Percentiles rank a stretch among this genome's conserved stretches.
Conservation (phyloP, 2,797 vertebrate genomes). For the Pangasius macronema region DNA sequence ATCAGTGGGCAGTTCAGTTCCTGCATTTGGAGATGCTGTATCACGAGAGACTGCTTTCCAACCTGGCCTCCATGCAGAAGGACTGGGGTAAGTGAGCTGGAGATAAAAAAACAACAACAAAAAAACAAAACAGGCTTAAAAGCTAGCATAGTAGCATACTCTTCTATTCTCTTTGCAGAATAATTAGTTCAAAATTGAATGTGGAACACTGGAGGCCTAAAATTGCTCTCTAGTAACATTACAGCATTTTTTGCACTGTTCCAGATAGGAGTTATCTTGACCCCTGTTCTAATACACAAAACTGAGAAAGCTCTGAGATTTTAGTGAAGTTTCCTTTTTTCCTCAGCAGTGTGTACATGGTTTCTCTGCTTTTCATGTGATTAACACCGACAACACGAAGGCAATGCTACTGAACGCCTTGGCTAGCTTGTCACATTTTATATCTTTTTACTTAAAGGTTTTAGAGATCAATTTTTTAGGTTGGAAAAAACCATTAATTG, state of each 20-base stretch:
- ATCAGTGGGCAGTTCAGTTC: constrained; percentile 91
- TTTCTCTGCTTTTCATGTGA: not conserved
- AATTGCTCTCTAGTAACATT: not conserved
- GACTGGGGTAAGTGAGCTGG: constrained; percentile 83
- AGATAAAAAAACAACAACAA: too few species aligned
- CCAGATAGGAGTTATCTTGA: not conserved
- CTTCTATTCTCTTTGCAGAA: too few species aligned
- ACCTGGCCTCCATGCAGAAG: constrained; percentile 87
- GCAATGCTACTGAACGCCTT: not conserved
- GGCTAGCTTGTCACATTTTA: not conserved
- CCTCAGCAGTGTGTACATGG: not conserved
- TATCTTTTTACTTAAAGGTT: not conserved
- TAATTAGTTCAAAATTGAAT: not conserved
- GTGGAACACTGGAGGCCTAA: not conserved
- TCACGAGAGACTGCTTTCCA: constrained; percentile 91
- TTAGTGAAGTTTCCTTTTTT: not conserved
- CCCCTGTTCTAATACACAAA: not conserved
- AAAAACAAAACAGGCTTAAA: not conserved
- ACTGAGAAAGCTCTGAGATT: not conserved
- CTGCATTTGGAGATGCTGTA: constrained; percentile 91
- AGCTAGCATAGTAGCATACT: not conserved
- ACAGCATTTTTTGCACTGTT: not conserved
- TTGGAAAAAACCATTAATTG: not conserved
- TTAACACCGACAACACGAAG: not conserved
- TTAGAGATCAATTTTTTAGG: not conserved